Percentiles rank a stretch among this genome's conserved stretches.
Evolutionary conservation across 2,797 vertebrate species (phyloP).

Genomic region (Acanthopagrus latus): DNA sequence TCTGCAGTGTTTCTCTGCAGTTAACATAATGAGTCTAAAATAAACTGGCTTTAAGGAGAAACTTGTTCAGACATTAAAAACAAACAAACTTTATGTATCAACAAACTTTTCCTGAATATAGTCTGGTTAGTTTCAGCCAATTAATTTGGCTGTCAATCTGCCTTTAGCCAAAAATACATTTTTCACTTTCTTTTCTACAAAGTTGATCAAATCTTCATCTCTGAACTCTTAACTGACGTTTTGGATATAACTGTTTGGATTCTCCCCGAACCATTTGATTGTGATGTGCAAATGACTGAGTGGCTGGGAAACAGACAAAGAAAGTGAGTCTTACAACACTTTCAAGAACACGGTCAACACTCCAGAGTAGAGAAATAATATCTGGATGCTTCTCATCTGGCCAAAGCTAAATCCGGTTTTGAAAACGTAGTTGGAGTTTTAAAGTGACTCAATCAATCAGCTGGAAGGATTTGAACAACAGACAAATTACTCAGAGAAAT

Average conservation of each 20-base stretch:
- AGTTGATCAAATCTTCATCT: not conserved
- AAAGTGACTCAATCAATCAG: not conserved
- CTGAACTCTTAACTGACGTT: not conserved
- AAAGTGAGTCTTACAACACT: not conserved
- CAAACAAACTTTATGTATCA: not conserved
- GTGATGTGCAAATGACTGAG: not conserved
- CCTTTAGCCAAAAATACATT: not conserved
- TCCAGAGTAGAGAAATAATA: not conserved
- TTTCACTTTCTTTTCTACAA: not conserved
- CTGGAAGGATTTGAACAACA: not conserved
- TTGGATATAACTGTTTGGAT: not conserved
- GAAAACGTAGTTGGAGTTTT: not conserved
- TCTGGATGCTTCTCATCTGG: not conserved
- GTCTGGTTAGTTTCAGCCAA: slow-evolving; percentile 9
- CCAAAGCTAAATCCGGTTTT: slow-evolving; percentile 9
- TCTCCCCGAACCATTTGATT: not conserved
- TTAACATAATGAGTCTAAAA: not conserved
- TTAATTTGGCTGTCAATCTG: slow-evolving; percentile 16
- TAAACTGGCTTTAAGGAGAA: not conserved
- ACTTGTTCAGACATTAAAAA: not conserved
- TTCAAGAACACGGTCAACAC: not conserved
- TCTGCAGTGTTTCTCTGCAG: no score
- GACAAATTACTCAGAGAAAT: not conserved
- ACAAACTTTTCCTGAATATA: slow-evolving; percentile 6
- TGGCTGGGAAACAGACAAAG: not conserved